These are phyloP conservation scores for Ciconia boyciana DNA, from an alignment of 2,113 vertebrate genomes.

Conservation along the genomic window DNA sequence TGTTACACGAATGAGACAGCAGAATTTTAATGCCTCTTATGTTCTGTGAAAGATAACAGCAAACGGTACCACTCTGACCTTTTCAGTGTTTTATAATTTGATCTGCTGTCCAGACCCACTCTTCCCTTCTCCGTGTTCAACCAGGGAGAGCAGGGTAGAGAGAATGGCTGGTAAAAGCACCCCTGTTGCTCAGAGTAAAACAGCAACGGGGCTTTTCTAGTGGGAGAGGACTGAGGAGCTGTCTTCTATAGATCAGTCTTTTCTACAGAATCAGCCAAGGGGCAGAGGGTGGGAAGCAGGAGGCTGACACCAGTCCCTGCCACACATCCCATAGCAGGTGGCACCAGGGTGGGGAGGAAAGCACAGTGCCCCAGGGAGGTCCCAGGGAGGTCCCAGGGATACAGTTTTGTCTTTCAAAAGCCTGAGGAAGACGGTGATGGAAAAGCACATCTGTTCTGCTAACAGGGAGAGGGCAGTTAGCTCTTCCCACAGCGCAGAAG, in stretches of 20 bases:
- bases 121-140: rapidly evolving
- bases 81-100: not conserved
- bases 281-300: not conserved
- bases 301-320: not conserved
- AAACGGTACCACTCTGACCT: not conserved
- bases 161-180: not conserved
- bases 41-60: not conserved
- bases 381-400: not conserved
- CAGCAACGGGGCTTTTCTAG: not conserved
- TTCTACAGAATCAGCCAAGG: not conserved
- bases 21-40: not conserved
- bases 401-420: not conserved
- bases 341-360: not conserved
- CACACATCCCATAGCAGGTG: rapidly evolving
- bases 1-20: slow-evolving; percentile 6
- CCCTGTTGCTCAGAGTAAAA: not conserved
- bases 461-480: rapidly evolving
- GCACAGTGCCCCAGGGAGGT: not conserved
- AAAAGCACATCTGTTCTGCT: not conserved
- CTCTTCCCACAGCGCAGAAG: not conserved
- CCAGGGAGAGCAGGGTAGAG: not conserved
- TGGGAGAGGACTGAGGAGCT: not conserved
- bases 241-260: not conserved
- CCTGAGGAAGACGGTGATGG: not conserved
- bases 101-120: not conserved